These are phyloP conservation scores for Lordiphosa mommai DNA, from an alignment of 1,140 invertebrate species.

Conservation along the genomic window DNA sequence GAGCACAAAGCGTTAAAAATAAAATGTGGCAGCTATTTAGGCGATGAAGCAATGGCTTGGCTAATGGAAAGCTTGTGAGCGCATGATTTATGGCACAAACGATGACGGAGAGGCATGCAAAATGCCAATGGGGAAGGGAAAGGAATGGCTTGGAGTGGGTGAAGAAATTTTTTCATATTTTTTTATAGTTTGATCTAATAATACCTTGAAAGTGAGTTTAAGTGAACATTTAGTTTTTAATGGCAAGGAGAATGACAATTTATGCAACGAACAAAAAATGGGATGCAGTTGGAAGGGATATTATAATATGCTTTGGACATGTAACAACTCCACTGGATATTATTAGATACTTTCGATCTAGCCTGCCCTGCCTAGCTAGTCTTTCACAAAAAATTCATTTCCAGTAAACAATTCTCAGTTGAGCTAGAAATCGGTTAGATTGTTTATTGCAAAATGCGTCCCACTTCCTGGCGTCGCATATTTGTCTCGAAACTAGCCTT, in stretches of 20 bases:
- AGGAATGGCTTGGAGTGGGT: background rate
- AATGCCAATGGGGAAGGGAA: background rate
- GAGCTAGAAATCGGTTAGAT: no score
- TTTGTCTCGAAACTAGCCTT: background rate
- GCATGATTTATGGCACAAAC: conserved; percentile 53
- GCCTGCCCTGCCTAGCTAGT: no score
- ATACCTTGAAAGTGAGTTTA: conserved; percentile 5
- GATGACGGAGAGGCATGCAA: conserved; percentile 61
- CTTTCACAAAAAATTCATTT: no score
- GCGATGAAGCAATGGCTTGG: conserved; percentile 29
- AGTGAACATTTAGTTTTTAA: conserved; percentile 10
- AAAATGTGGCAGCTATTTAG: conserved; percentile 63
- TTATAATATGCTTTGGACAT: no score
- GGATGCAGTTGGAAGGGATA: no score
- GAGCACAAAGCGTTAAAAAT: conserved; percentile 42
- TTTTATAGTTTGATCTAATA: conserved; percentile 5
- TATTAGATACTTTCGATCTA: no score
- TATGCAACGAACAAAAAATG: no score
- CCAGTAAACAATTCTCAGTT: no score
- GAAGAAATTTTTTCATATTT: conserved; percentile 27
- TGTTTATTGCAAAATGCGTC: background rate
- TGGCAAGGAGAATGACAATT: no score
- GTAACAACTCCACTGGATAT: no score
- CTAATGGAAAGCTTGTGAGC: conserved; percentile 58
- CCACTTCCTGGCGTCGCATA: background rate